Evolutionary conservation across 2,888 invertebrate species (phyloP).

Genomic region (Idaea biselata): DNA sequence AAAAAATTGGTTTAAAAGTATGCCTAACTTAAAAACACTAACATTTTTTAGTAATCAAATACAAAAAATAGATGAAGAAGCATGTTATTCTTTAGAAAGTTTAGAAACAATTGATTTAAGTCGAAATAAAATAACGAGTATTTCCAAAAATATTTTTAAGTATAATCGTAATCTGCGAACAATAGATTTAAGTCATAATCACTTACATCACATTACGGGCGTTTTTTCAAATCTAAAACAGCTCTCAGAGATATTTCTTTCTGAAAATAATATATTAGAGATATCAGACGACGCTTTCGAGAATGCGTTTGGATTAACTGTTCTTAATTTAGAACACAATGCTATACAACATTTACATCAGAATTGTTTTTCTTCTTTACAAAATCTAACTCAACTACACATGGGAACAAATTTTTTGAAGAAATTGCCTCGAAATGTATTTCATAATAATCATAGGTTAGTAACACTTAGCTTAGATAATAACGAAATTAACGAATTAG

Average conservation of each 20-base stretch:
- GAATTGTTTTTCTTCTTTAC: slow-evolving; percentile 88
- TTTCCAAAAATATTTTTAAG: slow-evolving; percentile 88
- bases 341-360: slow-evolving; percentile 89
- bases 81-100: slow-evolving; percentile 86
- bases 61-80: slow-evolving; percentile 86
- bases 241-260: slow-evolving; percentile 90
- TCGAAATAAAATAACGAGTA: slow-evolving; percentile 90
- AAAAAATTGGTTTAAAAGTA: slow-evolving; percentile 88
- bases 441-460: slow-evolving; percentile 87
- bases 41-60: slow-evolving; percentile 93
- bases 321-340: slow-evolving; percentile 93
- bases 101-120: slow-evolving; percentile 93
- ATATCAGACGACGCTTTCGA: slow-evolving; percentile 90
- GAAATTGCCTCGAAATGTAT: slow-evolving; percentile 87
- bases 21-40: slow-evolving; percentile 88
- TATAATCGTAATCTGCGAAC: slow-evolving; percentile 88
- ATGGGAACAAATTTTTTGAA: slow-evolving; percentile 93
- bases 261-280: slow-evolving; percentile 93
- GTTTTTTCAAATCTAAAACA: slow-evolving; percentile 90
- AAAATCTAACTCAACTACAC: slow-evolving; percentile 90
- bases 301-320: slow-evolving; percentile 87
- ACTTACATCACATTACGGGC: slow-evolving; percentile 91
- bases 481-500: slow-evolving; percentile 89
- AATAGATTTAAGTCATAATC: slow-evolving; percentile 93
- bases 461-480: slow-evolving; percentile 92